Percentiles rank a stretch among this genome's conserved stretches.
These are phyloP conservation scores for Hemitrygon akajei DNA, from an alignment of 2,797 vertebrate genomes.

Conservation along the genomic window DNA sequence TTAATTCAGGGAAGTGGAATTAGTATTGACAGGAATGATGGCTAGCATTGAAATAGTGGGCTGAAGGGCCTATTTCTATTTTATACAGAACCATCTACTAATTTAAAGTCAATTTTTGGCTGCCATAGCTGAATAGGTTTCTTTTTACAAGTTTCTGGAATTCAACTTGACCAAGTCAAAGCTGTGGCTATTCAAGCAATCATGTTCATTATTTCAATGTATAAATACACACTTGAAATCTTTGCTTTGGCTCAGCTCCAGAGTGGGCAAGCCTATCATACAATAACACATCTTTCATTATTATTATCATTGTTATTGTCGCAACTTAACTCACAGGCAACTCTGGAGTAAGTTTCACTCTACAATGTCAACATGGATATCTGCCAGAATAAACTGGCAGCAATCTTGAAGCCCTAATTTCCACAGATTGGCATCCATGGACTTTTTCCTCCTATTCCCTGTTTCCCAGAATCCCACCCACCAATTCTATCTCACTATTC, in stretches of 20 bases:
- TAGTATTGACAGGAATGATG: too few relatives aligned
- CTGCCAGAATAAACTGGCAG: constrained; percentile 18
- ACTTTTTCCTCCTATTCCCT: constrained; percentile 14
- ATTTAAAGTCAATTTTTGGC: too few relatives aligned
- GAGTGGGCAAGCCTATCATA: background rate
- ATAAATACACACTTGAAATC: background rate
- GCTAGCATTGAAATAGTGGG: too few relatives aligned
- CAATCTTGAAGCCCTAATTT: background rate
- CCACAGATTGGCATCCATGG: background rate
- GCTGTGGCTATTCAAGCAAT: background rate
- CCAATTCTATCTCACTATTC: background rate
- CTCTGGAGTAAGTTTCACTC: background rate
- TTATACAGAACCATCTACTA: too few relatives aligned
- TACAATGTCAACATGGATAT: constrained; percentile 25
- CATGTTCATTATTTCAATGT: background rate
- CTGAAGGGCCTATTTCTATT: too few relatives aligned
- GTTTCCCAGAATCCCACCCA: constrained; percentile 14
- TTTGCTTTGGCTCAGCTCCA: background rate
- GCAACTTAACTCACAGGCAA: background rate
- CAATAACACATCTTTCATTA: constrained; percentile 16
- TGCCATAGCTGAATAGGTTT: too few relatives aligned
- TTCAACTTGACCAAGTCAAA: background rate
- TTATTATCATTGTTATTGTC: constrained; percentile 14
- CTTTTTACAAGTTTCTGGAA: background rate
- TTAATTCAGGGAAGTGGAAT: too few relatives aligned